Conservation (phyloP, 2,113 vertebrate species). For the Trinectes maculatus region DNA sequence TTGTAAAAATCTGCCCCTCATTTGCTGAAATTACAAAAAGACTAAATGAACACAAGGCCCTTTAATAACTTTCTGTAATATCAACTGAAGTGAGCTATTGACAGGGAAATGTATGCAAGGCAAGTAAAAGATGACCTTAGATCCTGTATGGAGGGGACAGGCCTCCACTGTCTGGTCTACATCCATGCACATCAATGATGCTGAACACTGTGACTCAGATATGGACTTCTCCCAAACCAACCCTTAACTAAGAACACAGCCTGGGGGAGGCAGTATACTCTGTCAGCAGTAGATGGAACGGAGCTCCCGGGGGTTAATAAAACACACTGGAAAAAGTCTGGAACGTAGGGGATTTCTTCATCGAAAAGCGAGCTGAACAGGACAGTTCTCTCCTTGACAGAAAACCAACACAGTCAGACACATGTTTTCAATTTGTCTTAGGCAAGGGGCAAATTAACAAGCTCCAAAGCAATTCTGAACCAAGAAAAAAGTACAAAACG, state of each 20-base stretch:
- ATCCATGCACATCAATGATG: too few relatives aligned
- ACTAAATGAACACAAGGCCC: not conserved
- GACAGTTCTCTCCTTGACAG: slow-evolving; percentile 47
- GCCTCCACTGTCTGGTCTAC: too few relatives aligned
- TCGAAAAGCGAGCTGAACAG: slow-evolving; percentile 19
- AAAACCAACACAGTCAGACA: slow-evolving; percentile 58
- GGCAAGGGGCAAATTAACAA: slow-evolving; percentile 49
- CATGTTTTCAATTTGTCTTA: slow-evolving; percentile 65
- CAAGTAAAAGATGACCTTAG: not conserved
- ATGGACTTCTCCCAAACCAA: slow-evolving; percentile 19
- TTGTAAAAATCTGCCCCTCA: too few relatives aligned
- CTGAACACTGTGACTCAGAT: slow-evolving; percentile 8
- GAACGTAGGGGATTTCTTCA: slow-evolving; percentile 22
- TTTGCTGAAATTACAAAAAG: not conserved
- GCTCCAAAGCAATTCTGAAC: slow-evolving; percentile 48
- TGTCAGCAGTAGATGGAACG: slow-evolving; percentile 41
- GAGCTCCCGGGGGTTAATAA: slow-evolving; percentile 52
- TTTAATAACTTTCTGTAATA: not conserved
- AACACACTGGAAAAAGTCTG: slow-evolving; percentile 39
- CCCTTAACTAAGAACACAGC: slow-evolving; percentile 33
- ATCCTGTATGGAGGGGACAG: too few relatives aligned
- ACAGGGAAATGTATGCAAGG: not conserved
- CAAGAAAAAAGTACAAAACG: slow-evolving; percentile 27
- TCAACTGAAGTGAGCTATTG: not conserved
- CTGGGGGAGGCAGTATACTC: slow-evolving; percentile 33